phyloP scores from a whole-genome alignment of 2,888 invertebrate genomes.

The Charanyca ferruginea region DNA sequence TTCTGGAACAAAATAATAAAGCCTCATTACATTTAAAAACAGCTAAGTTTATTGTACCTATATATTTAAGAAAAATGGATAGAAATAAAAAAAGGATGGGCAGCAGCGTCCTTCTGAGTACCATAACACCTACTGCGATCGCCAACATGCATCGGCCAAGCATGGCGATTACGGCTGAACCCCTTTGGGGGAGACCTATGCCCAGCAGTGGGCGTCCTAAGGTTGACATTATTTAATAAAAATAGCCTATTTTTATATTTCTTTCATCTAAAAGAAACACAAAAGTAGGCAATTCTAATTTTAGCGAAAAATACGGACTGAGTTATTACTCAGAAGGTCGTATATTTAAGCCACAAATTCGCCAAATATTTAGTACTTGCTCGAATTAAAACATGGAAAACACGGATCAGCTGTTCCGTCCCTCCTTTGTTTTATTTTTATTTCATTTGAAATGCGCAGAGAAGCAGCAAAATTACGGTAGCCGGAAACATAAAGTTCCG shows the following conservation, averaged over 20 bases:
- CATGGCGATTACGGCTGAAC: too few relatives aligned
- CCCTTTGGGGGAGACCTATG: too few relatives aligned
- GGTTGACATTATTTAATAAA: too few relatives aligned
- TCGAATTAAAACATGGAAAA: constrained; percentile 47
- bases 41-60: not conserved
- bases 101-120: too few relatives aligned
- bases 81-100: too few relatives aligned
- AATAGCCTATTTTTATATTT: too few relatives aligned
- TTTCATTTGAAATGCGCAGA: constrained; percentile 33
- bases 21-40: constrained; percentile 19
- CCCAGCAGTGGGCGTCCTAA: too few relatives aligned
- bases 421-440: constrained; percentile 40
- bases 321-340: constrained; percentile 42
- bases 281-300: constrained; percentile 31
- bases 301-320: constrained; percentile 29
- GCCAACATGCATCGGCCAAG: too few relatives aligned
- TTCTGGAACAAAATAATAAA: constrained; percentile 3
- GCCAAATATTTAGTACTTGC: constrained; percentile 52
- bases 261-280: constrained; percentile 15
- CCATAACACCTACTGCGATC: too few relatives aligned
- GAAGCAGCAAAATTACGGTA: constrained; percentile 34
- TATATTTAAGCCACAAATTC: constrained; percentile 45
- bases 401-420: constrained; percentile 48
- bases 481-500: constrained; percentile 44
- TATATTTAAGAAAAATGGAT: too few relatives aligned